phyloP scores from a whole-genome alignment of 2,113 vertebrate genomes.

The Rhea pennata region DNA sequence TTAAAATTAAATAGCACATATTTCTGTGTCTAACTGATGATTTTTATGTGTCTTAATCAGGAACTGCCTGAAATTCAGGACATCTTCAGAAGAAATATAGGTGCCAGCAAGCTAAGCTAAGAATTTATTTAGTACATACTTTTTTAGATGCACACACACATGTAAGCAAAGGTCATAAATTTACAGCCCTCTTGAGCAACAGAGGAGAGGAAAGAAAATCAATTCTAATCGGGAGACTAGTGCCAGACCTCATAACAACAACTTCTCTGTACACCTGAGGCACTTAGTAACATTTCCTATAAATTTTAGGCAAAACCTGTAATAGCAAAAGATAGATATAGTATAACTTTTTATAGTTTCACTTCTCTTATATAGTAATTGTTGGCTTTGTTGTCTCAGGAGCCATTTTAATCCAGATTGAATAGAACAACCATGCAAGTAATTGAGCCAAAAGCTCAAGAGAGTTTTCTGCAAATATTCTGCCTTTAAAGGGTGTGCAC shows the following conservation, averaged over 20 bases:
- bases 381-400: background rate
- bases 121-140: conserved; percentile 21
- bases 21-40: background rate
- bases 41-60: conserved; percentile 9
- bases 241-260: conserved; percentile 18
- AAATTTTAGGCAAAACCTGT: conserved; percentile 24
- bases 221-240: conserved; percentile 65
- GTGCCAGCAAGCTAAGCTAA: background rate
- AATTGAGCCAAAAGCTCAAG: background rate
- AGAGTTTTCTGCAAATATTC: background rate
- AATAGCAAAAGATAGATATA: background rate
- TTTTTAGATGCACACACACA: conserved; percentile 39
- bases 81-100: conserved; percentile 2
- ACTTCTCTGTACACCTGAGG: conserved; percentile 46
- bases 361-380: background rate
- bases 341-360: background rate
- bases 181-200: conserved; percentile 51
- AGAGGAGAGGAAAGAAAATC: conserved; percentile 61
- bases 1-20: background rate
- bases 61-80: background rate
- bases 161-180: conserved; percentile 59
- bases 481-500: background rate
- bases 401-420: background rate
- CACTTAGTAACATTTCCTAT: conserved; percentile 38
- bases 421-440: background rate